Evolutionary conservation across 2,888 invertebrate genomes (phyloP), one percentile per base, ranked within the genome.

Genomic region (Ceraclea dissimilis): DNA sequence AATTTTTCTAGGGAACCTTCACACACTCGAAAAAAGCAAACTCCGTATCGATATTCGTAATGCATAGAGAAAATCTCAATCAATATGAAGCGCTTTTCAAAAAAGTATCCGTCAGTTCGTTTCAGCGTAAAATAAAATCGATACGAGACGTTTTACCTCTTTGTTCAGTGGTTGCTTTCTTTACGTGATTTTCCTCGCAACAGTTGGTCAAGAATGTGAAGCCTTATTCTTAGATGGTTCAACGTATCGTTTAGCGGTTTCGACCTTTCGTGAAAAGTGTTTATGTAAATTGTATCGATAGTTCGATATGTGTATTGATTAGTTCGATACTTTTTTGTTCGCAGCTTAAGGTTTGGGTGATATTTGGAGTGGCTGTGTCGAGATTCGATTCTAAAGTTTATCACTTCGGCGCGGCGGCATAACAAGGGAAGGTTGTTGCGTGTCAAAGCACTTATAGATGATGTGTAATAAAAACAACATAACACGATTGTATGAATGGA

Each of bases 401-500:
- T 54, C 54, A 34, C 50, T 46, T 46, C 51, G 50, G 55, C 55
- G 50, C 51, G 50, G 55, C 55, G 50, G 50, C 47, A 44, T 50
- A 46, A 51, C 51, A 55, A 57, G 57, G 34, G 26, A 34, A 52
- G 49, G 52, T 34, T 33, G 53, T 53, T 44, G 53, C 50, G 57
- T 57, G 57, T 52, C 50, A 52, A 52, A 47, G 53, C 49, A 53
- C 57, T 53, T 57, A 57, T 46, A 26, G 4, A 26, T 26, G 4
- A 26, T 26, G 26, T 26, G 26, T 26, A 26, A 26, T 26, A 26
- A 26, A 26, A 26, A 4, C 26, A 26, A 26, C 26, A 26, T 26
- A 57, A 56, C 43, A 56, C 43, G 48, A 54, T 22, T 16, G 46
- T 57, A 57, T 57, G 57, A 57, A 57, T 57, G 57, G 51, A 26